These are phyloP conservation scores for Spisula subtruncata DNA, from an alignment of 2,888 invertebrate genomes.

Conservation along the genomic window DNA sequence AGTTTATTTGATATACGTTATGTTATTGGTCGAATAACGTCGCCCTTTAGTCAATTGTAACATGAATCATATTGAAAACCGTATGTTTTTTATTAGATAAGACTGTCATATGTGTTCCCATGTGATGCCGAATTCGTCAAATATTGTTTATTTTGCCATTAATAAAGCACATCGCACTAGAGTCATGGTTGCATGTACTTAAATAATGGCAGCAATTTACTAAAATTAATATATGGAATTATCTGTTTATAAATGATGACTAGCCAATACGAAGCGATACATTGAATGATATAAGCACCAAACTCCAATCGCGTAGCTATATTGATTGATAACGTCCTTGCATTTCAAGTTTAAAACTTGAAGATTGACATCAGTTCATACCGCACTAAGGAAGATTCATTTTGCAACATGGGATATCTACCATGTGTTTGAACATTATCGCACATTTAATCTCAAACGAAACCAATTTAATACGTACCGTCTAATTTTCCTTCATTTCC, in stretches of 20 bases:
- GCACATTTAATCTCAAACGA: neutral
- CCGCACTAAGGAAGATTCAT: neutral
- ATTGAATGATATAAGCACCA: neutral
- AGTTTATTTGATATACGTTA: no score
- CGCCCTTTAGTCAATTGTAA: neutral
- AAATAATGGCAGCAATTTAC: neutral
- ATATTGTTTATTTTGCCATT: neutral
- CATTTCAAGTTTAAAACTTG: neutral
- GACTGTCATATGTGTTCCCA: neutral
- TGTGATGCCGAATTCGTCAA: neutral
- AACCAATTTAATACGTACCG: neutral
- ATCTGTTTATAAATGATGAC: no score
- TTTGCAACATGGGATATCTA: neutral
- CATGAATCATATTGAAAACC: neutral
- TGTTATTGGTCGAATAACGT: neutral
- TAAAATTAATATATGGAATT: neutral
- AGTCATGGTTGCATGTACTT: neutral
- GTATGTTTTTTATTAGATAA: neutral
- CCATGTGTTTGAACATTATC: conserved; percentile 16
- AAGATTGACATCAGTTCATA: neutral
- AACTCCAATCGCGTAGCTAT: neutral
- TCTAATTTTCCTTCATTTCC: neutral
- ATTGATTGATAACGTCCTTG: neutral
- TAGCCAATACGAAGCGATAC: neutral
- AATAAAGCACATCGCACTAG: neutral